These are phyloP conservation scores for Metopolophium dirhodum DNA, from an alignment of 1,140 invertebrate species.

Conservation along the genomic window DNA sequence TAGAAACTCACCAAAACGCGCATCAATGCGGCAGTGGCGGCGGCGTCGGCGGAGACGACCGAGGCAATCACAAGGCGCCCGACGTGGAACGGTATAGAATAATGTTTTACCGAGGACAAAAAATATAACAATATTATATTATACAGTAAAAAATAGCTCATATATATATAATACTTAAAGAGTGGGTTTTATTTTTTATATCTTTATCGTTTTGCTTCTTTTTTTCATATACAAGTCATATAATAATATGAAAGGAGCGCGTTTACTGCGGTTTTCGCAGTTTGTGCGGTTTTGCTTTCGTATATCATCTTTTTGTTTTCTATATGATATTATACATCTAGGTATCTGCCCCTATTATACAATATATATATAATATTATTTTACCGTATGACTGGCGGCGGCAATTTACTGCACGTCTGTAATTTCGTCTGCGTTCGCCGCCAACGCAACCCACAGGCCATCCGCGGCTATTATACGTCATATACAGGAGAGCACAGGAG, in stretches of 20 bases:
- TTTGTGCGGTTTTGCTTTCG: background rate
- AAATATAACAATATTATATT: background rate
- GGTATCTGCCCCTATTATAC: background rate
- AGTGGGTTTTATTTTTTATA: background rate
- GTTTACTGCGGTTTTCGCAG: constrained; percentile 6
- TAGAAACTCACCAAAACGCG: background rate
- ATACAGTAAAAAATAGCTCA: background rate
- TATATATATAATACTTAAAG: no score
- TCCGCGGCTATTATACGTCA: background rate
- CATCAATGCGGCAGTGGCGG: no score
- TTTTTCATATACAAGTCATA: background rate
- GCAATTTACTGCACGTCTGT: background rate
- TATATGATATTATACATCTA: background rate
- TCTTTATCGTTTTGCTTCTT: background rate
- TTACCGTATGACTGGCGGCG: background rate
- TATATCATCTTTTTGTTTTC: background rate
- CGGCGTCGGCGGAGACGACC: background rate
- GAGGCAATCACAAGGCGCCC: background rate
- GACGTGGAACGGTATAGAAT: background rate
- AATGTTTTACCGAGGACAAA: background rate
- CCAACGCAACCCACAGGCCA: background rate
- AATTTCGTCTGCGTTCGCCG: background rate
- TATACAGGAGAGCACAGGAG: background rate
- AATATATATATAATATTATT: background rate
- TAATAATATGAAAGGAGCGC: no score